Evolutionary conservation across 2,113 vertebrate species (phyloP).

Genomic region (Megaceryle torquata): DNA sequence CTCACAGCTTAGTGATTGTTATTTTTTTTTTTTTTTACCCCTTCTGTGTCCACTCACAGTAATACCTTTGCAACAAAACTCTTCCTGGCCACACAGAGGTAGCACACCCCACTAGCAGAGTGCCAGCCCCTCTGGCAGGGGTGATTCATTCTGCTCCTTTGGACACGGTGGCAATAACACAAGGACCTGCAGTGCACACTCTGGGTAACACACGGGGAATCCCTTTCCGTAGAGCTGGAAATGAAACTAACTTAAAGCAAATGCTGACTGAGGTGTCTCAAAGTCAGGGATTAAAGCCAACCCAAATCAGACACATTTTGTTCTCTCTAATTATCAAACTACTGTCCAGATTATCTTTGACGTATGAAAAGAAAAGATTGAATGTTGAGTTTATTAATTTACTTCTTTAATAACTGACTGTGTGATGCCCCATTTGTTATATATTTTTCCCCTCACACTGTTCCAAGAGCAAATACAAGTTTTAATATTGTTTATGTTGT

Average conservation of each 20-base stretch:
- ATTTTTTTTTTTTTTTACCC: not conserved
- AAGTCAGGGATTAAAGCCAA: not conserved
- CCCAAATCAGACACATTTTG: slow-evolving; percentile 9
- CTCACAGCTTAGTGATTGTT: not conserved
- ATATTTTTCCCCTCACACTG: not conserved
- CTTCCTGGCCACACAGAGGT: not conserved
- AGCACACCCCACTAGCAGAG: not conserved
- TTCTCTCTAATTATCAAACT: not conserved
- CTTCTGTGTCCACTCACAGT: not conserved
- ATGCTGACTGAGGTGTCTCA: not conserved
- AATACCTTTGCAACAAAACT: not conserved
- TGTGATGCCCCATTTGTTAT: slow-evolving; percentile 29
- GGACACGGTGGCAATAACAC: not conserved
- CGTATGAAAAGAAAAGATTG: slow-evolving; percentile 19
- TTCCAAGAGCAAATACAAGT: slow-evolving; percentile 49
- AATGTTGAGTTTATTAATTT: slow-evolving; percentile 45
- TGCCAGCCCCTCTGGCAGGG: not conserved
- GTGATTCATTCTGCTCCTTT: not conserved
- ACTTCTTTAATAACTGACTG: slow-evolving; percentile 46
- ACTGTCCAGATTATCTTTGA: not conserved
- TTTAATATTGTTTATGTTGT: slow-evolving; percentile 61
- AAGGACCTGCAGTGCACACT: not conserved
- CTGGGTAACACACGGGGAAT: not conserved
- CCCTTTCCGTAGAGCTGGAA: not conserved
- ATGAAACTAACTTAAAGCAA: not conserved